Evolutionary conservation across 1,140 invertebrate species (phyloP).

Genomic region (Metopolophium dirhodum): DNA sequence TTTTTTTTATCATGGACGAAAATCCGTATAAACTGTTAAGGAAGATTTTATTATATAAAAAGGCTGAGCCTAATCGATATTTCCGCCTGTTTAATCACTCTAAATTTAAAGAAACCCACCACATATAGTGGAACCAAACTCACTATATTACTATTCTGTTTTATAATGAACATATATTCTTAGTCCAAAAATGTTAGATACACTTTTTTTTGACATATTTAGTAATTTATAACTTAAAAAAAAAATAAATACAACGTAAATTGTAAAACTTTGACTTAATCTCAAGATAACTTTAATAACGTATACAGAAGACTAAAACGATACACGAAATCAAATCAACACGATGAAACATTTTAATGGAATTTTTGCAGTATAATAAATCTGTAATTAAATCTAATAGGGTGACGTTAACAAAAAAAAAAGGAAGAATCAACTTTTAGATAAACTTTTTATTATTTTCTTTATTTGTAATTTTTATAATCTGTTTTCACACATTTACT

Average conservation of each 20-base stretch:
- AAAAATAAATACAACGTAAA: background rate
- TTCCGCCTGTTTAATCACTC: background rate
- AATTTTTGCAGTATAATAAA: background rate
- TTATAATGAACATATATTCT: background rate
- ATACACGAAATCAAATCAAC: background rate
- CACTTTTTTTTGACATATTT: background rate
- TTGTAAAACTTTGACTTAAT: background rate
- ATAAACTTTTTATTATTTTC: no score
- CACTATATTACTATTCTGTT: background rate
- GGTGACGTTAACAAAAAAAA: no score
- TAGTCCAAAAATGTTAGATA: no score
- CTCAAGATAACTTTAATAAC: background rate
- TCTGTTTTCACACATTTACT: background rate
- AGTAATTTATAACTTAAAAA: background rate
- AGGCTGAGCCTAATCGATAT: background rate
- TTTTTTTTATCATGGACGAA: background rate
- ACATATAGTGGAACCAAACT: background rate
- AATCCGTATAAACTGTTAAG: background rate
- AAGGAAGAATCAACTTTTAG: no score
- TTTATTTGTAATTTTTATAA: background rate
- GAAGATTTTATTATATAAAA: background rate
- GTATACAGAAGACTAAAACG: background rate
- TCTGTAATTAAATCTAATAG: background rate
- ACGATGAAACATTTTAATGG: background rate
- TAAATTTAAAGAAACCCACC: background rate